Percentiles rank a stretch among this genome's conserved stretches.
phyloP scores from a whole-genome alignment of 2,797 vertebrate species.

The Sarcophilus harrisii region DNA sequence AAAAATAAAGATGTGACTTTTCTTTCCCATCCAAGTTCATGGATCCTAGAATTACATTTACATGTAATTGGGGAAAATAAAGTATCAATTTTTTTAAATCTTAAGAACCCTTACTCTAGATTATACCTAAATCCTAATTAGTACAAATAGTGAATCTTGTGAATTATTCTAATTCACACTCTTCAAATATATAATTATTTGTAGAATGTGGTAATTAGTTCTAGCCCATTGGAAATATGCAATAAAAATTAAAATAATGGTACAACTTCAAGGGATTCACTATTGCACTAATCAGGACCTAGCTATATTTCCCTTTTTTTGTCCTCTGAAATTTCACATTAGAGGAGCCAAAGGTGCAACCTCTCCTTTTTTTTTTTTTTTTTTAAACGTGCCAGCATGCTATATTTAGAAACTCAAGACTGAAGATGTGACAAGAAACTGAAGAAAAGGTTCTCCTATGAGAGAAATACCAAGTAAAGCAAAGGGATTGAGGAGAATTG shows the following conservation, averaged over 20 bases:
- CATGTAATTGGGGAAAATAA: background rate
- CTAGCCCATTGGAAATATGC: background rate
- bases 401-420: background rate
- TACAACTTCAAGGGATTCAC: background rate
- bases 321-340: background rate
- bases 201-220: background rate
- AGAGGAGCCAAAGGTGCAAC: background rate
- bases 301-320: background rate
- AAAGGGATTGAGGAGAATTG: constrained; percentile 8
- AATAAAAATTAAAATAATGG: background rate
- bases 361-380: too few species aligned
- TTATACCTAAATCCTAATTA: background rate
- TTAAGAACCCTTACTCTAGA: background rate
- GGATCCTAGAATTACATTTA: background rate
- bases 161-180: background rate
- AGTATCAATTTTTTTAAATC: background rate
- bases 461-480: background rate
- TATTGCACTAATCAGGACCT: background rate
- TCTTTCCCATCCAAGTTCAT: background rate
- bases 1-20: background rate
- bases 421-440: background rate
- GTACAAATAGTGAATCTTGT: background rate
- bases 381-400: background rate
- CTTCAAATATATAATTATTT: background rate
- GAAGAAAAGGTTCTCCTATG: background rate